phyloP scores from a whole-genome alignment of 2,797 vertebrate species.

The Xyrichtys novacula region DNA sequence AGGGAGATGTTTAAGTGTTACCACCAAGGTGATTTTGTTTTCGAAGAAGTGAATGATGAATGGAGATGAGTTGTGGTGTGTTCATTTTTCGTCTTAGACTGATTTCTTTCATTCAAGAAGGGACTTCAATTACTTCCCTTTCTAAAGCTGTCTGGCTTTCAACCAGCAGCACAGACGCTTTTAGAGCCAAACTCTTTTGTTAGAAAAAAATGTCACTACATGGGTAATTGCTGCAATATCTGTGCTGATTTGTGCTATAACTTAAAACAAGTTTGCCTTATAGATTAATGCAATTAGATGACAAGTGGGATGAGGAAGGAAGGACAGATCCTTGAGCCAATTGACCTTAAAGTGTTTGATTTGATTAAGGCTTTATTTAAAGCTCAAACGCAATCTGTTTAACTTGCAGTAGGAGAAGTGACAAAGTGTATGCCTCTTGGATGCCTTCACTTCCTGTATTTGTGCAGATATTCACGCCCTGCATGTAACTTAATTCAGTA shows the following conservation, averaged over 20 bases:
- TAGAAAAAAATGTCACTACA: neutral
- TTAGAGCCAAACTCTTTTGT: neutral
- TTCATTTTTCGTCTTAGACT: conserved; percentile 8
- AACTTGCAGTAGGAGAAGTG: neutral
- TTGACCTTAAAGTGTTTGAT: conserved; percentile 8
- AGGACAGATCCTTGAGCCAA: neutral
- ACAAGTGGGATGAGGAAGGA: neutral
- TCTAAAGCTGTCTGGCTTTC: neutral
- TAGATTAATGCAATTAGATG: conserved; percentile 6
- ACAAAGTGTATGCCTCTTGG: neutral
- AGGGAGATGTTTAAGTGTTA: neutral
- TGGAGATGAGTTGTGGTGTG: neutral
- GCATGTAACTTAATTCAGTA: neutral
- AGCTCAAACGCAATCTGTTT: neutral
- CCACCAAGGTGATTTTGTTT: neutral
- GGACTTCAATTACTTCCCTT: neutral
- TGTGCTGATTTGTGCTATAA: neutral
- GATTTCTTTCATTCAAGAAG: neutral
- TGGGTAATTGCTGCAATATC: neutral
- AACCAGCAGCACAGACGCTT: neutral
- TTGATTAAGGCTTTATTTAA: conserved; percentile 14
- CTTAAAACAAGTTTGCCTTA: neutral
- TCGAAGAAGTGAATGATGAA: conserved; percentile 1
- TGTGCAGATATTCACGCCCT: neutral
- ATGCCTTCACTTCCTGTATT: neutral